Evolutionary conservation across 2,888 invertebrate genomes (phyloP).

Genomic region (Tetragnatha montana): DNA sequence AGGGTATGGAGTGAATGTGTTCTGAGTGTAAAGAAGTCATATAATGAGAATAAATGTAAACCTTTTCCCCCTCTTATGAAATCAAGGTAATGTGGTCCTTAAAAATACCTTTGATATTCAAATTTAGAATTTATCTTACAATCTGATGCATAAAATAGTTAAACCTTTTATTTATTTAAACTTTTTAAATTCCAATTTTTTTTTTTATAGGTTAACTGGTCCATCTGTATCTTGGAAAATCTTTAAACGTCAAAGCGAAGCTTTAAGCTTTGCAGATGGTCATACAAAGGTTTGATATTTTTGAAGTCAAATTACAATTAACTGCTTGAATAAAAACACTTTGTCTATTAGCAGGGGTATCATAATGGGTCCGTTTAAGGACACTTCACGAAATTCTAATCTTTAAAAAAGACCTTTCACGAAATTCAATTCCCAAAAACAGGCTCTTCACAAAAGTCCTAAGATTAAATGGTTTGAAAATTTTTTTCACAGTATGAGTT

Average conservation of each 20-base stretch:
- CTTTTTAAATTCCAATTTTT: background rate
- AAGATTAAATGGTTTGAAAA: no score
- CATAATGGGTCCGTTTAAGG: no score
- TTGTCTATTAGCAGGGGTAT: no score
- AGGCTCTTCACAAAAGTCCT: no score
- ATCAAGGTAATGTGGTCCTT: conserved; percentile 29
- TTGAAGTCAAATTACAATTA: background rate
- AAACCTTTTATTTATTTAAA: background rate
- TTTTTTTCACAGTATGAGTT: no score
- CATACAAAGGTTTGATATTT: conserved; percentile 38
- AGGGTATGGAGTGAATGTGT: conserved; percentile 28
- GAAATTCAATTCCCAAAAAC: no score
- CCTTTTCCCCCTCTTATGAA: conserved; percentile 44
- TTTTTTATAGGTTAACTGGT: conserved; percentile 41
- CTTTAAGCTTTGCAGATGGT: conserved; percentile 37
- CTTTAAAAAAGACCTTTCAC: no score
- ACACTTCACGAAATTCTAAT: no score
- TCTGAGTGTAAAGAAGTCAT: conserved; percentile 36
- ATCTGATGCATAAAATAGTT: no score
- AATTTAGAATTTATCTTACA: background rate
- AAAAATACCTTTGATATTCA: background rate
- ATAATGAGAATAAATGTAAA: conserved; percentile 32
- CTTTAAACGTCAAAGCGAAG: conserved; percentile 41
- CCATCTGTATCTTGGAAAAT: conserved; percentile 60
- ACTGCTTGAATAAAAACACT: no score